phyloP scores from a whole-genome alignment of 1,140 invertebrate genomes.

The Psix sp. region DNA sequence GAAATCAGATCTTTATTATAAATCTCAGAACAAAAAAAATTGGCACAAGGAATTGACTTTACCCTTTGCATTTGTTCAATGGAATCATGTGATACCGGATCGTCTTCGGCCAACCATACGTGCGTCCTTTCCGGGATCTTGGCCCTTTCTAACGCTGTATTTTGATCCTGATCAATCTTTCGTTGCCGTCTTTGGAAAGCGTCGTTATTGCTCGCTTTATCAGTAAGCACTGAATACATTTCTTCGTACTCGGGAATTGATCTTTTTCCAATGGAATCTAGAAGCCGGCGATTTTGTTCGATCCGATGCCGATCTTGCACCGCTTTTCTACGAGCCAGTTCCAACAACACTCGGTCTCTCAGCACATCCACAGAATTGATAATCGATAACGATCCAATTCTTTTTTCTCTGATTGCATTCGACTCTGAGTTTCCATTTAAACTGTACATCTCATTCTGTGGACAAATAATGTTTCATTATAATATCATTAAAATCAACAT shows the following conservation, averaged over 20 bases:
- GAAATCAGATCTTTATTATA: constrained; percentile 7
- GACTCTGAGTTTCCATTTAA: constrained; percentile 26
- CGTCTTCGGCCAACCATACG: constrained; percentile 60
- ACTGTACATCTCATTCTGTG: constrained; percentile 53
- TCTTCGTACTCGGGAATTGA: constrained; percentile 58
- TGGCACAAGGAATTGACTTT: constrained; percentile 14
- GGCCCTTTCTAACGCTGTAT: constrained; percentile 16
- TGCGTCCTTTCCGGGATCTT: constrained; percentile 41
- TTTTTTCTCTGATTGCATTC: constrained; percentile 61
- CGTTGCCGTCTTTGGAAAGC: constrained; percentile 33
- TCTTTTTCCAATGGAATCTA: constrained; percentile 71
- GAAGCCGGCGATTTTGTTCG: constrained; percentile 68
- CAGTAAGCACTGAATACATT: constrained; percentile 38
- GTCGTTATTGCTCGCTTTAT: constrained; percentile 39
- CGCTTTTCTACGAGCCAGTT: constrained; percentile 78
- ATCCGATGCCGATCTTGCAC: constrained; percentile 76
- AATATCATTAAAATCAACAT: too few relatives aligned
- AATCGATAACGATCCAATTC: constrained; percentile 78
- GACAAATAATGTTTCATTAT: constrained; percentile 23
- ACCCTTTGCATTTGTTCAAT: constrained; percentile 57
- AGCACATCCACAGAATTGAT: constrained; percentile 80
- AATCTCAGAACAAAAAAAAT: background rate
- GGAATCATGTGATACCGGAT: constrained; percentile 43
- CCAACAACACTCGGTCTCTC: constrained; percentile 77
- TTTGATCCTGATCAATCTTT: constrained; percentile 50